phyloP scores from a whole-genome alignment of 2,113 vertebrate species.

The Stigmatopora nigra region DNA sequence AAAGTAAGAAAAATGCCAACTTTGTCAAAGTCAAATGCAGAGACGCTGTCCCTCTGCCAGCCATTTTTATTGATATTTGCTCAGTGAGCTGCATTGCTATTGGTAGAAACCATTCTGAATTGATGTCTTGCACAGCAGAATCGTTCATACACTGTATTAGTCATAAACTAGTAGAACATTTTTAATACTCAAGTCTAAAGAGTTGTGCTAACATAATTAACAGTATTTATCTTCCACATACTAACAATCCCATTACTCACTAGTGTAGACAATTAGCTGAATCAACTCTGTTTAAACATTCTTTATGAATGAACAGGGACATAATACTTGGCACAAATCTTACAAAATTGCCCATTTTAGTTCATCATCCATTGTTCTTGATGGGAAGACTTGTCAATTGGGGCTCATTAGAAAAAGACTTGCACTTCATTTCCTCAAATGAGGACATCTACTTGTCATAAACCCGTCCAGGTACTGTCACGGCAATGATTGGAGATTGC shows the following conservation, averaged over 20 bases:
- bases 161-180: constrained; percentile 1
- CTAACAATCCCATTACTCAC: constrained; percentile 18
- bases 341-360: constrained; percentile 48
- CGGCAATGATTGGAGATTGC: constrained; percentile 45
- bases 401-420: constrained; percentile 63
- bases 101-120: constrained; percentile 52
- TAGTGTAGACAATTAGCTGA: constrained; percentile 44
- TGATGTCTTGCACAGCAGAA: constrained; percentile 42
- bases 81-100: constrained; percentile 49
- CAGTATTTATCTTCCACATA: no score
- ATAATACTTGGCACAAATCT: constrained; percentile 36
- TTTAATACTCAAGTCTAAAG: background rate
- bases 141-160: constrained; percentile 46
- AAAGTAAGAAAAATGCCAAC: background rate
- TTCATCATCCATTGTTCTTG: constrained; percentile 57
- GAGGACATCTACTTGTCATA: constrained; percentile 60
- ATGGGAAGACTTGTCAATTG: constrained; percentile 62
- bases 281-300: constrained; percentile 34
- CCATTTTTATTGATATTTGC: background rate
- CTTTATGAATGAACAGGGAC: constrained; percentile 39
- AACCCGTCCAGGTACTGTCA: constrained; percentile 57
- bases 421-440: constrained; percentile 69
- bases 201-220: background rate
- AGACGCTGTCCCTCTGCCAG: background rate
- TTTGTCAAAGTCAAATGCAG: background rate